A percentile compares a stretch with the other conserved stretches of the same genome.
These are phyloP conservation scores for Pteropus alecto DNA, from an alignment of 2,113 vertebrate genomes.

Conservation along the genomic window DNA sequence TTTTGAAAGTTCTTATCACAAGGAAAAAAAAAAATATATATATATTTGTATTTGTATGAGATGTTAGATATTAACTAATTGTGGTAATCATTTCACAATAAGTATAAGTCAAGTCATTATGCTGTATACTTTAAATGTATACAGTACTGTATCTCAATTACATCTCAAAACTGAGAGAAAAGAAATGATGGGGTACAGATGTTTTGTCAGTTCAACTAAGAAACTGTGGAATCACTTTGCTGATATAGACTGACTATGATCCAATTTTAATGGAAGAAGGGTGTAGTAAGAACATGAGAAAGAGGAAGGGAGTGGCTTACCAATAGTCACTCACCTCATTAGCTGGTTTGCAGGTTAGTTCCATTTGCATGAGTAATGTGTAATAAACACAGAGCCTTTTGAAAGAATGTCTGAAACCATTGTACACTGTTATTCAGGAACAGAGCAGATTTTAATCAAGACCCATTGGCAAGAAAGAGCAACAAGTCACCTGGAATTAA, in stretches of 20 bases:
- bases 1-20: neutral
- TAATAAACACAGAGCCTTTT: neutral
- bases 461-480: neutral
- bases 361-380: neutral
- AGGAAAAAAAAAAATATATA: no score
- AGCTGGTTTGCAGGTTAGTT: neutral
- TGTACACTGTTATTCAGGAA: neutral
- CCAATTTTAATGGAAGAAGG: neutral
- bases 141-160: neutral
- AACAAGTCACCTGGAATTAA: neutral
- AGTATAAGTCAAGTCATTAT: neutral
- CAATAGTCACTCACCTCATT: neutral
- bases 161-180: neutral
- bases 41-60: neutral
- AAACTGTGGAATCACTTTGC: neutral
- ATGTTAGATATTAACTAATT: neutral
- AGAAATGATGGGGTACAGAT: neutral
- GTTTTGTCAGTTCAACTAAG: neutral
- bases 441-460: neutral
- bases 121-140: neutral
- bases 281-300: neutral
- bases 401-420: neutral
- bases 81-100: neutral
- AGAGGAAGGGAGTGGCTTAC: neutral
- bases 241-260: neutral